phyloP scores from a whole-genome alignment of 2,113 vertebrate genomes.

The Sorex araneus region DNA sequence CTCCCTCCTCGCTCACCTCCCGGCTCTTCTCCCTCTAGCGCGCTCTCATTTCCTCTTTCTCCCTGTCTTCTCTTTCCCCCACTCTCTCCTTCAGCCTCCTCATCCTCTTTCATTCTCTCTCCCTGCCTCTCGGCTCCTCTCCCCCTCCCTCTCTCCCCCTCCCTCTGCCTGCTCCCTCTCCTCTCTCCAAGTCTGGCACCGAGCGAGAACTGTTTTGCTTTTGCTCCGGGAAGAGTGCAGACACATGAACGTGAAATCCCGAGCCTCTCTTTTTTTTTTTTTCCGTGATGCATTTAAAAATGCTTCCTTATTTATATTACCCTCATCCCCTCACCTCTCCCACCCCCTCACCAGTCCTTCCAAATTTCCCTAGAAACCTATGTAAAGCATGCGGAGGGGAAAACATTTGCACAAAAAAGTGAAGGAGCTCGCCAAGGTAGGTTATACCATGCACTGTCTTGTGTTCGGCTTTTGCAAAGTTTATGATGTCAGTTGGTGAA shows the following conservation, averaged over 20 bases:
- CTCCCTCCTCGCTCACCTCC: neutral
- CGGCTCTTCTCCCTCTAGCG: neutral
- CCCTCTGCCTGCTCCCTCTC: constrained; percentile 68
- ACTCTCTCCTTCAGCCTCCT: neutral
- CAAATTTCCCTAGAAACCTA: constrained; percentile 91
- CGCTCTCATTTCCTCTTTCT: neutral
- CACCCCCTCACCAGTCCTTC: constrained; percentile 87
- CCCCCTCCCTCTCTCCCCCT: neutral
- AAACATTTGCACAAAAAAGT: constrained; percentile 88
- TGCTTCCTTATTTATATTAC: constrained; percentile 88
- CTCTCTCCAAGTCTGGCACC: constrained; percentile 89
- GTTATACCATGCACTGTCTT: constrained; percentile 85
- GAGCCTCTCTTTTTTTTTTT: constrained; percentile 78
- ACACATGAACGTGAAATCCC: constrained; percentile 90
- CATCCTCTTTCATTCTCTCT: neutral
- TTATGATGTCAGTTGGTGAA: constrained; percentile 87
- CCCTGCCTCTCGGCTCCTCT: neutral
- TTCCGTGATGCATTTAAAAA: constrained; percentile 87
- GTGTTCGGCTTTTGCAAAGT: constrained; percentile 88
- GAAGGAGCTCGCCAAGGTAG: constrained; percentile 91
- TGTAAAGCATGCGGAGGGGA: constrained; percentile 85
- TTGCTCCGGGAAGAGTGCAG: constrained; percentile 90
- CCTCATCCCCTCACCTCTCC: constrained; percentile 84
- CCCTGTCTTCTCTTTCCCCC: neutral
- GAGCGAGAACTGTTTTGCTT: constrained; percentile 87